Percentiles rank a stretch among this genome's conserved stretches.
phyloP scores from a whole-genome alignment of 2,797 vertebrate genomes.

The Peromyscus nudipes region DNA sequence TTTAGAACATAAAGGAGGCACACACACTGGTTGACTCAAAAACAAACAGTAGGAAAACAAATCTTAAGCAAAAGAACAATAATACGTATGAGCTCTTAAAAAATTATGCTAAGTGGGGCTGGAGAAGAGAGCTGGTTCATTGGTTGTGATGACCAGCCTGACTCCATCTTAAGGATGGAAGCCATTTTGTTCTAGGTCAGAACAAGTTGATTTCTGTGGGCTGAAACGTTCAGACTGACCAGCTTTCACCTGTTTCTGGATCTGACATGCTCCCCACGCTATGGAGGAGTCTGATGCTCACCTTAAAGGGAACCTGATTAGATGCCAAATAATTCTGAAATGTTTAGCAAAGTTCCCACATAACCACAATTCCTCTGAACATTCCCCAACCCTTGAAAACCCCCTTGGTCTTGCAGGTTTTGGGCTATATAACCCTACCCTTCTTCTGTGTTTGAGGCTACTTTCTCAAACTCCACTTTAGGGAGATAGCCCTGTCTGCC shows the following conservation, averaged over 20 bases:
- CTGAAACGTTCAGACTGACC: neutral
- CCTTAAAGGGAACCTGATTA: neutral
- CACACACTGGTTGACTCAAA: neutral
- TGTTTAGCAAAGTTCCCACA: neutral
- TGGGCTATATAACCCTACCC: no score
- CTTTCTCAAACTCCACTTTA: neutral
- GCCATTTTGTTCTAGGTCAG: neutral
- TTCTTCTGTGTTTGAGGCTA: neutral
- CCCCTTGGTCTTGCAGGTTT: neutral
- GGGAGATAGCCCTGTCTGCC: neutral
- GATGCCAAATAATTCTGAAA: neutral
- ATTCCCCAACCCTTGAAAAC: neutral
- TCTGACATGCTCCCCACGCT: neutral
- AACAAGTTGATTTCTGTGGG: neutral
- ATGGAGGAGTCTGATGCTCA: no score
- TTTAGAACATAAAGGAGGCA: slow-evolving; percentile 1
- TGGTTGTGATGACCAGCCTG: neutral
- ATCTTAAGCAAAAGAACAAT: slow-evolving; percentile 19
- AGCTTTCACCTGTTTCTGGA: neutral
- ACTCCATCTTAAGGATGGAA: neutral
- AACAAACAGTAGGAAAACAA: slow-evolving; percentile 18
- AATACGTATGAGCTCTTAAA: neutral
- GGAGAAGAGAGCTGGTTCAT: neutral
- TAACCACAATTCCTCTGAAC: neutral
- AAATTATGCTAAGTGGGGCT: neutral